phyloP scores from a whole-genome alignment of 1,140 invertebrate genomes.

The Rhagoletis pomonella region DNA sequence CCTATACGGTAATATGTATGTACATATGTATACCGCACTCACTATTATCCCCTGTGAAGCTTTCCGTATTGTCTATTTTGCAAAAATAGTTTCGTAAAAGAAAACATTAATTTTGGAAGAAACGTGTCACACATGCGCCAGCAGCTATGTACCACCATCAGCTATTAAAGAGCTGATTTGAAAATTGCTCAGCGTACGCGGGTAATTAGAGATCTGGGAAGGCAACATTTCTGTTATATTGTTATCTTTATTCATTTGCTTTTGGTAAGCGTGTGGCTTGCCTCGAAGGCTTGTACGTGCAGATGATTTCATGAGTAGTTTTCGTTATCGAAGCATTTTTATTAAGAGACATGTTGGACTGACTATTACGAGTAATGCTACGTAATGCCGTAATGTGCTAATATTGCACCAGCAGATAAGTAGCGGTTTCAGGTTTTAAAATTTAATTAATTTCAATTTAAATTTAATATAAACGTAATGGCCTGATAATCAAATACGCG shows the following conservation, averaged over 20 bases:
- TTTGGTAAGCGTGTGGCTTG: constrained; percentile 35
- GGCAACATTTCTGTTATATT: constrained; percentile 32
- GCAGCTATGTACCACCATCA: neutral
- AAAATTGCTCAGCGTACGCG: constrained; percentile 33
- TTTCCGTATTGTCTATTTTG: constrained; percentile 25
- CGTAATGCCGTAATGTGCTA: neutral
- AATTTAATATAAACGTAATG: too few relatives aligned
- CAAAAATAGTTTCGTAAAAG: neutral
- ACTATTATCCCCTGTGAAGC: neutral
- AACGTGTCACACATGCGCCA: constrained; percentile 28
- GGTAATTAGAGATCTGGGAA: constrained; percentile 27
- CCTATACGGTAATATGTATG: too few relatives aligned
- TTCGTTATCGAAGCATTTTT: neutral
- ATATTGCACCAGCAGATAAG: neutral
- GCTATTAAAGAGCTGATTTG: constrained; percentile 35
- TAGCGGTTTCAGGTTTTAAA: neutral
- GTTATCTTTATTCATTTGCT: constrained; percentile 17
- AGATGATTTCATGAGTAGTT: constrained; percentile 16
- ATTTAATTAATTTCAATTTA: constrained; percentile 9
- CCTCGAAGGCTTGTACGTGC: constrained; percentile 13
- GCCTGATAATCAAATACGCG: too few relatives aligned
- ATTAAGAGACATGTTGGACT: neutral
- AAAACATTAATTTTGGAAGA: neutral
- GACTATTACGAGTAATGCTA: neutral
- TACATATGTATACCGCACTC: neutral